Conservation (phyloP, 2,113 vertebrate species). For the Macrotus californicus region DNA sequence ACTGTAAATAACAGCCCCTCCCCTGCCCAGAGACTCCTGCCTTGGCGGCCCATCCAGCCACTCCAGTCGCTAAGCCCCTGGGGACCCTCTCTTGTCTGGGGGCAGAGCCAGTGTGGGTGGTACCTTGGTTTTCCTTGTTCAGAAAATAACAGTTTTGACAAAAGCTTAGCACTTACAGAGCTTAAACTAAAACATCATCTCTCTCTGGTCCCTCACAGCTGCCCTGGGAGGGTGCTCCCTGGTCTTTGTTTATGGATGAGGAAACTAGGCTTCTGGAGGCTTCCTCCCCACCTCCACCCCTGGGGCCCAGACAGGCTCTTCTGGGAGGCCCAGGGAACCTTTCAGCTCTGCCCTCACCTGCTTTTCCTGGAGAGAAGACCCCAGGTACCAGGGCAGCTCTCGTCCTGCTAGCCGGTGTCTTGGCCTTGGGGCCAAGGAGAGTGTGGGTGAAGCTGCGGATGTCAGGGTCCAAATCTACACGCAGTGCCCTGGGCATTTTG, state of each 20-base stretch:
- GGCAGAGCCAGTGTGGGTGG: not conserved
- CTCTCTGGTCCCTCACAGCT: not conserved
- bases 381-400: not conserved
- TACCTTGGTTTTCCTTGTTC: not conserved
- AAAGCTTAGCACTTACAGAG: not conserved
- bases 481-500: not conserved
- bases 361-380: not conserved
- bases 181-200: not conserved
- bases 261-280: not conserved
- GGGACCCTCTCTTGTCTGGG: not conserved
- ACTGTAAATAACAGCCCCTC: not conserved
- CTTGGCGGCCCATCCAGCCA: not conserved
- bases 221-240: not conserved
- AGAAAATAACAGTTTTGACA: not conserved
- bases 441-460: not conserved
- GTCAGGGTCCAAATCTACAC: not conserved
- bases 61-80: not conserved
- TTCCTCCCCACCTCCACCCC: not conserved
- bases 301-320: not conserved
- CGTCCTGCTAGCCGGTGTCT: not conserved
- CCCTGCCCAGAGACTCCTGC: not conserved
- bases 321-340: not conserved
- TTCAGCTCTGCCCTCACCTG: not conserved
- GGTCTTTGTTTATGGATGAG: not conserved
- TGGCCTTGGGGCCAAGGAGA: not conserved